These are phyloP conservation scores for Acropternis orthonyx DNA, from an alignment of 2,797 vertebrate species.

Conservation along the genomic window DNA sequence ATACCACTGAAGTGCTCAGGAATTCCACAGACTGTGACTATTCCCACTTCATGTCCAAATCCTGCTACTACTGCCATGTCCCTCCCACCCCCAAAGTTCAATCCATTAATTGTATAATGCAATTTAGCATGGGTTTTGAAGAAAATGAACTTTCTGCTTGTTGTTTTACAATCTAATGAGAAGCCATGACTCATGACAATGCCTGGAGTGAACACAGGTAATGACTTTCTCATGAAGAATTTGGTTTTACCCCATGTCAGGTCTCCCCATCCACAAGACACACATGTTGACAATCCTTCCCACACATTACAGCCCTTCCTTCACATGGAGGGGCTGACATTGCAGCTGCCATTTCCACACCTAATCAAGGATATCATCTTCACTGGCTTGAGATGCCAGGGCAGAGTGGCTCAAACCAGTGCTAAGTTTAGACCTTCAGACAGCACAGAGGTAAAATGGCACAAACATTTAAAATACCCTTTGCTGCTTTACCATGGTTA, in stretches of 20 bases:
- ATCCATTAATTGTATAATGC: not conserved
- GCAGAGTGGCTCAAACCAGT: not conserved
- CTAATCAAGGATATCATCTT: not conserved
- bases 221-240: not conserved
- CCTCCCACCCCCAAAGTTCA: not conserved
- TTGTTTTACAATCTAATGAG: not conserved
- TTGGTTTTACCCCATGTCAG: not conserved
- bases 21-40: not conserved
- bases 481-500: not conserved
- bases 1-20: not conserved
- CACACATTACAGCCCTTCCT: not conserved
- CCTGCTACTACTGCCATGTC: not conserved
- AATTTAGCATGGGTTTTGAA: not conserved
- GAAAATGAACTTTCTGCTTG: not conserved
- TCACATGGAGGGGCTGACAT: not conserved
- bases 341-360: not conserved
- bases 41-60: not conserved
- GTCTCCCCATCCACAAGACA: not conserved
- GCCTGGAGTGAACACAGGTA: not conserved
- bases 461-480: not conserved
- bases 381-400: not conserved
- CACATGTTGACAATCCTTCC: not conserved
- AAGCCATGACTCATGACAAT: not conserved
- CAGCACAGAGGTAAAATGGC: not conserved
- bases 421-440: not conserved